Percentiles rank a stretch among this genome's conserved stretches.
Conservation (phyloP, 2,888 invertebrate genomes). For the Drosophila merina region DNA sequence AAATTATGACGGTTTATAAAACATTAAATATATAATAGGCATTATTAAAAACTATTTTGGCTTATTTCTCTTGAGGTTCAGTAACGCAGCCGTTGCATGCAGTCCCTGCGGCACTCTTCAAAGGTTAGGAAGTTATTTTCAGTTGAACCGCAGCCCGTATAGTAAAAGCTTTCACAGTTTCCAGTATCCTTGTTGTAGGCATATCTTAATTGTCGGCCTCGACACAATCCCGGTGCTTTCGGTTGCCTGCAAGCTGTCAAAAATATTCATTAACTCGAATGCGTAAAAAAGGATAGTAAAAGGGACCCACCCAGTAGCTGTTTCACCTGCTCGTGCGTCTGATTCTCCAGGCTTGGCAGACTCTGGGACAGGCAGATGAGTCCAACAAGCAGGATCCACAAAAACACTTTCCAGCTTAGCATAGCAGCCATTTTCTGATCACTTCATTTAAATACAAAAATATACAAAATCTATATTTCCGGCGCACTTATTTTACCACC, state of each 20-base stretch:
- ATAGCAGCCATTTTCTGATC: conserved; percentile 11
- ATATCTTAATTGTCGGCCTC: conserved; percentile 73
- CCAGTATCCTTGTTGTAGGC: conserved; percentile 73
- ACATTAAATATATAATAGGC: conserved; percentile 25
- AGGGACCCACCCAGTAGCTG: conserved; percentile 54
- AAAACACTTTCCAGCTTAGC: conserved; percentile 25
- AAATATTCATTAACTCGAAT: not conserved
- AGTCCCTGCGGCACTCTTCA: conserved; percentile 80
- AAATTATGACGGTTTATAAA: conserved; percentile 1
- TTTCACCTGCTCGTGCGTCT: conserved; percentile 45
- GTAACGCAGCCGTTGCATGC: conserved; percentile 75
- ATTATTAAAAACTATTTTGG: not conserved
- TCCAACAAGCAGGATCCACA: conserved; percentile 36
- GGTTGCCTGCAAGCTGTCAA: conserved; percentile 70
- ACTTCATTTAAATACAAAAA: conserved; percentile 17
- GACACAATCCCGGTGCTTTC: conserved; percentile 73
- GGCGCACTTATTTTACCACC: not conserved
- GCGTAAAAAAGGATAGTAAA: not conserved
- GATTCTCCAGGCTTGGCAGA: conserved; percentile 56
- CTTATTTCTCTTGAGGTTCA: conserved; percentile 28
- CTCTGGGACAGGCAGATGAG: not conserved
- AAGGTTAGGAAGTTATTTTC: conserved; percentile 78
- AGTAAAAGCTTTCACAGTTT: conserved; percentile 79
- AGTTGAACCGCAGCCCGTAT: conserved; percentile 77
- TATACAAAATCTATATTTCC: not conserved